Evolutionary conservation across 2,888 invertebrate genomes (phyloP).

Genomic region (Tiliacea citrago): DNA sequence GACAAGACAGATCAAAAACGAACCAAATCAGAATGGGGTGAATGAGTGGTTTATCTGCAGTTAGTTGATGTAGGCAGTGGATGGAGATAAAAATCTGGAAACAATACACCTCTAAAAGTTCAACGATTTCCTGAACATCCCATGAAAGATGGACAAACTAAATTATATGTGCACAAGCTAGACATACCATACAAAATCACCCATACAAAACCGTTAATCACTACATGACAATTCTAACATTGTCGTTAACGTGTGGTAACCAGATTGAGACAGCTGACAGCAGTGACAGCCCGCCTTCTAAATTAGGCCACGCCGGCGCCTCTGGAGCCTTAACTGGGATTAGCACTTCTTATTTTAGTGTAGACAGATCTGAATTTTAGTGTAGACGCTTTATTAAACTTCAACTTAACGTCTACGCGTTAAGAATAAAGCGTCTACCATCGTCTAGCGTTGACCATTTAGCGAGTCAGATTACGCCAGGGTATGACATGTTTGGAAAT

Average conservation of each 20-base stretch:
- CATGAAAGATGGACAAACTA: too few species aligned
- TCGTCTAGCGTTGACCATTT: constrained; percentile 61
- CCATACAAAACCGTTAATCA: too few species aligned
- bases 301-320: constrained; percentile 28
- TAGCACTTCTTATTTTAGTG: constrained; percentile 59
- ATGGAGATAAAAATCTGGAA: too few species aligned
- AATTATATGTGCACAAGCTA: too few species aligned
- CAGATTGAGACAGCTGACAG: constrained; percentile 37
- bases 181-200: too few species aligned
- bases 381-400: too few species aligned
- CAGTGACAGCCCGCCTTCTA: constrained; percentile 26
- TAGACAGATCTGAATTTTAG: constrained; percentile 38
- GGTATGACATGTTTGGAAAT: constrained; percentile 35
- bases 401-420: too few species aligned
- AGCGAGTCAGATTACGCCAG: constrained; percentile 44
- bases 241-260: constrained; percentile 4
- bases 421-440: constrained; percentile 51
- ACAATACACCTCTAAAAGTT: not conserved
- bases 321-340: constrained; percentile 25
- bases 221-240: constrained; percentile 7
- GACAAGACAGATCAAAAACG: too few species aligned
- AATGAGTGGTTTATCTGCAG: too few species aligned
- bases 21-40: too few species aligned
- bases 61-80: too few species aligned
- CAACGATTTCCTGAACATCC: not conserved